Evolutionary conservation across 2,797 vertebrate species (phyloP), one percentile per base, ranked within the genome.

Genomic region (Crenuchus spilurus): DNA sequence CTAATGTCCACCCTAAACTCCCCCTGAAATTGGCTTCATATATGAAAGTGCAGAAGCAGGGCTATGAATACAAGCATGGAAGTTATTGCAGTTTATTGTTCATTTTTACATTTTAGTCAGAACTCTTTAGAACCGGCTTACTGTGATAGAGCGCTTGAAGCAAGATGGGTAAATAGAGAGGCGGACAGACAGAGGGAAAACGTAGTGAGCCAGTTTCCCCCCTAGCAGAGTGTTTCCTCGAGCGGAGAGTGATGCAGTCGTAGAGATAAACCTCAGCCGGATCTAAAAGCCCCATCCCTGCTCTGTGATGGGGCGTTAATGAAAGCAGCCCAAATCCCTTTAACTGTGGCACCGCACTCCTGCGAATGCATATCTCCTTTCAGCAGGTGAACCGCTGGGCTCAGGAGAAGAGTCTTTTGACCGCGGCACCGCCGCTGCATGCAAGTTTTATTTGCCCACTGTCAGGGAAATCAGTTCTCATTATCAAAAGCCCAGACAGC

Each of bases 251-350:
- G 79, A 83, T 82, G 74, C 68, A 81, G 76, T 80, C 82, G 33
- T 22, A 10, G 41, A 76, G 79, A 83, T 81, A 80, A 81, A 79
- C 70, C 62, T 24, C 22, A 24, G 46, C 76, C 77, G 39, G 42
- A 55, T 80, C 72, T 79, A 78, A 79, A 76, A 81, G 69, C 58
- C 68, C n/a, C 62, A 54, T 57, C 52, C 51, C 57, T 75, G 64
- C 74, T 72, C 70, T 70, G 54, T 70, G 76, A 83, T 68, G 74
- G 77, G 71, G 71, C 60, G 61, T 83, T 82, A 84, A 84, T 83
- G 80, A 85, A 82, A 84, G 74, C 65, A 76, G 49, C 77, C 79
- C 70, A 82, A 82, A 80, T 81, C 79, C 76, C 39, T 81, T 82
- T 86, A 81, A 76, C 71, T 71, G 79, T 57, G 69, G 61, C 18